Evolutionary conservation across 2,888 invertebrate genomes (phyloP).

Genomic region (Zelleria hepariella): DNA sequence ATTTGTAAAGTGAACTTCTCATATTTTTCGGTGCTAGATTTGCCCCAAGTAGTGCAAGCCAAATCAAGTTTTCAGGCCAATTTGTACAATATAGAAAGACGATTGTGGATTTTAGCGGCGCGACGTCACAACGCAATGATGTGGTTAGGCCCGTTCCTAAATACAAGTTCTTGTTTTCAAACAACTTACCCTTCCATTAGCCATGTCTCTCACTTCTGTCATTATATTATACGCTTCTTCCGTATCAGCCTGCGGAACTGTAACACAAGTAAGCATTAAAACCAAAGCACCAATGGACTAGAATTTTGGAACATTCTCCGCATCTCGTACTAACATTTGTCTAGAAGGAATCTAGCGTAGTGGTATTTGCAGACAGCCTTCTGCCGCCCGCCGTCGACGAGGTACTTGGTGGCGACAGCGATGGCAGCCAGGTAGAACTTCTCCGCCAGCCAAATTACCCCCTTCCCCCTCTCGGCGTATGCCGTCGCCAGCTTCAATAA

Average conservation of each 20-base stretch:
- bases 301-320: too few species aligned
- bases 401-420: constrained; percentile 49
- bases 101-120: too few species aligned
- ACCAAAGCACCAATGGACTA: background rate
- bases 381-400: constrained; percentile 59
- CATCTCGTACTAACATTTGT: constrained; percentile 61
- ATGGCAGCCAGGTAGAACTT: constrained; percentile 63
- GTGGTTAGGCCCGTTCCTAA: too few species aligned
- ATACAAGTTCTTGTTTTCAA: background rate
- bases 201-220: constrained; percentile 46
- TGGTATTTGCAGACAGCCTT: constrained; percentile 65
- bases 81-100: too few species aligned
- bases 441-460: constrained; percentile 72
- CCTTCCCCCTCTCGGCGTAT: constrained; percentile 55
- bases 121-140: too few species aligned
- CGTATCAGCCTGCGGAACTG: constrained; percentile 52
- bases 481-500: constrained; percentile 49
- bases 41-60: too few species aligned
- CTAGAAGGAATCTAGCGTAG: constrained; percentile 65
- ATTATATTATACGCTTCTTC: constrained; percentile 50
- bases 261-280: background rate
- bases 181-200: constrained; percentile 50
- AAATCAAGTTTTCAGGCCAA: too few species aligned
- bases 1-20: too few species aligned
- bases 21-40: too few species aligned